Conservation (phyloP, 2,888 invertebrate genomes). For the Stratiomys singularior region DNA sequence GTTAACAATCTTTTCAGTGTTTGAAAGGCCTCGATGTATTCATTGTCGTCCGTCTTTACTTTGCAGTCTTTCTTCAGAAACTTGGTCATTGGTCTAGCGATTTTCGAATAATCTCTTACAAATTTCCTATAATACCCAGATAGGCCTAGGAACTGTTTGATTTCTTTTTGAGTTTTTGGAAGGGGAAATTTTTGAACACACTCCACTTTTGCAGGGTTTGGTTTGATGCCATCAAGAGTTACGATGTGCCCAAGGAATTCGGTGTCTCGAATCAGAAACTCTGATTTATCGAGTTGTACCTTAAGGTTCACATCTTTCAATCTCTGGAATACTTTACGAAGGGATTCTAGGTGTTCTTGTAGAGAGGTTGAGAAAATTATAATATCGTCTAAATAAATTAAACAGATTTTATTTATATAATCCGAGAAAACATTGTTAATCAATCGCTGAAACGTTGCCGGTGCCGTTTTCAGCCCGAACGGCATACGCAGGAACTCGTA, state of each 20-base stretch:
- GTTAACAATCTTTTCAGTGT: background rate
- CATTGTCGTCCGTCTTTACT: background rate
- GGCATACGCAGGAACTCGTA: no score
- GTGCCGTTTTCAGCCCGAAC: no score
- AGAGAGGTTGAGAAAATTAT: background rate
- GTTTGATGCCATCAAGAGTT: background rate
- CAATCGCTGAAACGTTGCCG: no score
- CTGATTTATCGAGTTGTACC: no score
- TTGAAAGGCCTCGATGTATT: background rate
- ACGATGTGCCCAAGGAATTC: background rate
- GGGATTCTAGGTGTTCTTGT: background rate
- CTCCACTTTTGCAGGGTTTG: background rate
- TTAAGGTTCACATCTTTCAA: background rate
- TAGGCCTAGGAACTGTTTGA: background rate
- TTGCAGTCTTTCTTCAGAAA: background rate
- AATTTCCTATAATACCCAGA: background rate
- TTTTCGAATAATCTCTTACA: background rate
- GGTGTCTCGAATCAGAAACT: background rate
- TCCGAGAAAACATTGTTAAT: no score
- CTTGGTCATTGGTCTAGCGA: background rate
- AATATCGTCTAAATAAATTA: background rate
- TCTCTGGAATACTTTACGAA: background rate
- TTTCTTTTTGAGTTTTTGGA: background rate
- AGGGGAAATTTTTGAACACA: background rate
- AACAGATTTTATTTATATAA: background rate